Conservation (phyloP, 1,140 invertebrate species). For the Teleogryllus occipitalis region DNA sequence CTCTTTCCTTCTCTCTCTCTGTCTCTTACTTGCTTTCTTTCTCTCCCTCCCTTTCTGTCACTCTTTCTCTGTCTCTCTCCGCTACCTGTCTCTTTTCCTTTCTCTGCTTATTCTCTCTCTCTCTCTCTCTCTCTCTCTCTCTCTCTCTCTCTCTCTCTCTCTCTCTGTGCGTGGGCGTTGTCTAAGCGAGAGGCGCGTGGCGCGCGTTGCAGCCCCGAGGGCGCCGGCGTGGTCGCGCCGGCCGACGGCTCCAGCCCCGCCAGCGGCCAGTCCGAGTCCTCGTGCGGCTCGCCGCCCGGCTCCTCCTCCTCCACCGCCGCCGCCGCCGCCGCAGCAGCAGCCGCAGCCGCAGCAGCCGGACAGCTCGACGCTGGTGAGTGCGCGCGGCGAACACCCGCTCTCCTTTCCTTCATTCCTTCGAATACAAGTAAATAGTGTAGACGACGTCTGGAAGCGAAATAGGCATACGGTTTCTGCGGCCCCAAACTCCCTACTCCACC, state of each 20-base stretch:
- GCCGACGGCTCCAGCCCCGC: slow-evolving; percentile 24
- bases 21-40: no score
- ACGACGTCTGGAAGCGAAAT: no score
- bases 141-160: neutral
- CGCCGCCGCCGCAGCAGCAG: neutral
- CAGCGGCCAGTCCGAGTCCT: slow-evolving; percentile 24
- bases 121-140: slow-evolving; percentile 7
- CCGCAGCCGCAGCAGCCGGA: neutral
- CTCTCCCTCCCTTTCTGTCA: no score
- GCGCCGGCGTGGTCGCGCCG: neutral
- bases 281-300: slow-evolving; percentile 22
- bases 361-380: neutral
- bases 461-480: no score
- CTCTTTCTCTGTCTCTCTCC: no score
- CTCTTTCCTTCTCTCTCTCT: no score
- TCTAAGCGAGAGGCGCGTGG: neutral
- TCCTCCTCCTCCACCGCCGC: slow-evolving; percentile 8
- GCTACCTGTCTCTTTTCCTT: neutral
- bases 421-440: no score
- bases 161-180: neutral
- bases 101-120: neutral
- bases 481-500: no score
- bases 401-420: no score
- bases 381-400: neutral
- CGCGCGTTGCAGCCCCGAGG: neutral